Conservation (phyloP, 2,888 invertebrate genomes). For the Platerodrilus igneus region DNA sequence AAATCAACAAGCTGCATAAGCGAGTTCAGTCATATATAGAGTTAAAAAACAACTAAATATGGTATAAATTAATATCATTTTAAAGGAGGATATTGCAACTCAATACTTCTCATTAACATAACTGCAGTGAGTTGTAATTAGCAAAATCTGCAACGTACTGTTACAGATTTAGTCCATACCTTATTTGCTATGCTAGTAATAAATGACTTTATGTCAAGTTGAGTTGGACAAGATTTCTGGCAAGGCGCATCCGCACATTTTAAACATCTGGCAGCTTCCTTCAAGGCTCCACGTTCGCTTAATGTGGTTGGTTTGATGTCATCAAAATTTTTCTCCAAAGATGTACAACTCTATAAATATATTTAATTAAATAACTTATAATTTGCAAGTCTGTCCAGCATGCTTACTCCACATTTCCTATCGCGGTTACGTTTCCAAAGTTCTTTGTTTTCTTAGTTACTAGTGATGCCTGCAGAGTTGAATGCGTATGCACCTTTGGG, state of each 20-base stretch:
- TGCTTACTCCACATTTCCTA: constrained; percentile 76
- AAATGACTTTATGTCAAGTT: constrained; percentile 93
- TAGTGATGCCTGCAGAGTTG: constrained; percentile 77
- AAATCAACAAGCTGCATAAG: no score
- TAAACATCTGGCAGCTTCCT: constrained; percentile 82
- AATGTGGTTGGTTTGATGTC: constrained; percentile 97
- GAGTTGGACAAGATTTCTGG: constrained; percentile 98
- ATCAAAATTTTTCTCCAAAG: constrained; percentile 83
- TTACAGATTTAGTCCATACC: constrained; percentile 51
- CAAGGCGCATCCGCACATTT: constrained; percentile 97
- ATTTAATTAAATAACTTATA: constrained; percentile 10
- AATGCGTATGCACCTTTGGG: constrained; percentile 72
- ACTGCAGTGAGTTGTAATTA: no score
- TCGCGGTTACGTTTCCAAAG: constrained; percentile 94
- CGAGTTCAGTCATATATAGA: no score
- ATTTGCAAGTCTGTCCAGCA: no score
- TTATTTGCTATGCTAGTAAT: constrained; percentile 95
- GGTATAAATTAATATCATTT: no score
- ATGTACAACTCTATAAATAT: constrained; percentile 58
- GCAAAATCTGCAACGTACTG: no score
- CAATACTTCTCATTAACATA: no score
- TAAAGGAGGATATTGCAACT: no score
- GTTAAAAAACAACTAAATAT: no score
- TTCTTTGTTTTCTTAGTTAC: constrained; percentile 82
- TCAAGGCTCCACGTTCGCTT: constrained; percentile 90